Base-by-base conservation (phyloP, 2,113 vertebrate species). In the Scartelaos histophorus region DNA sequence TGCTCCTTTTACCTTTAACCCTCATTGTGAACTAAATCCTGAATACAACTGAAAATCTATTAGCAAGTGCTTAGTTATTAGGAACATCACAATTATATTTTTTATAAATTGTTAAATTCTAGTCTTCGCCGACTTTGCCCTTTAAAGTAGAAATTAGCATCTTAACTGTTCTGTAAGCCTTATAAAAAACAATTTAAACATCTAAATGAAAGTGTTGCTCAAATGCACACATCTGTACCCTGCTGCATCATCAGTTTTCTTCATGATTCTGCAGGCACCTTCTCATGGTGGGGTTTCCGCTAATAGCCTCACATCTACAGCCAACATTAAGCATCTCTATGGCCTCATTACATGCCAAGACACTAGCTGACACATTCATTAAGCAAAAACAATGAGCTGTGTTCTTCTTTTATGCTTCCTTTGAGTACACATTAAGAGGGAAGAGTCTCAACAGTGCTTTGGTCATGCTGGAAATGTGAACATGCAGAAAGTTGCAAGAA, bases 341-440 rank as follows among this genome's bases (percentile, higher is more conserved):
- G 64, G 76, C 58, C 79, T 78, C 79, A 85, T 85, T 87, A 76
- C 72, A 71, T 65, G 38, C 45, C 34, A 75, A 80, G 51, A 68
- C 64, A 49, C 24, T 70, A 74, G 68, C 66, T 79, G 47, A 76
- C 75, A 61, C 73, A 56, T 71, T 78, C 75, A 85, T 82, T 82
- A 73, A 43, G 51, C 64, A 73, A 78, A 43, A 65, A 67, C 66
- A 73, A 67, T 79, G 72, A 83, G 78, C 83, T 51, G 69, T 73
- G 61, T 70, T 69, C 67, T 77, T 66, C 76, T 82, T 57, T 71
- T 54, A 67, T 82, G 69, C 66, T 34, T 75, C 71, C 34, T 38
- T 13, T 76, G 67, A 67, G 64, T 10, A 66, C 7, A 7, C 7
- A 24, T 58, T 54, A 10, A 54, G 66, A 60, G 66, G 51, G 67